Conservation (phyloP, 30 jellyfish, hydroid and myxozoan species). For the Kudoa iwatai region DNA sequence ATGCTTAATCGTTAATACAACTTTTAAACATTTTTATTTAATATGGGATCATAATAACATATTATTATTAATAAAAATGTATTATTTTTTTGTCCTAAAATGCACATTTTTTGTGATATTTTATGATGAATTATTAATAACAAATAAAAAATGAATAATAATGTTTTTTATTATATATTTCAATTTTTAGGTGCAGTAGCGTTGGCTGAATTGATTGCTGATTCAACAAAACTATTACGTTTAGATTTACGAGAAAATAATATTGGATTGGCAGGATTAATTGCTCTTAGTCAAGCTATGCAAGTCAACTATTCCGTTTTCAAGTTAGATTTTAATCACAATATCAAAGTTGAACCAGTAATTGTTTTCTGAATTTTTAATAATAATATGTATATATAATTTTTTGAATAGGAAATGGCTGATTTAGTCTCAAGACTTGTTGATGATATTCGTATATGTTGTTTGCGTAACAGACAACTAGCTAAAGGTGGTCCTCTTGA, state of each 20-base stretch:
- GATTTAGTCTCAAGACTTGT: too few relatives aligned
- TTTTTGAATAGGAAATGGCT: too few relatives aligned
- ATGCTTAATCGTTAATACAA: too few relatives aligned
- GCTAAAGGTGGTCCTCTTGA: too few relatives aligned
- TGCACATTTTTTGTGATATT: not conserved
- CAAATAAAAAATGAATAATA: not conserved
- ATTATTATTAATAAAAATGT: too few relatives aligned
- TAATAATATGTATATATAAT: too few relatives aligned
- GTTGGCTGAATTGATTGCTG: conserved; percentile 80
- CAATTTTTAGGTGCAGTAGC: conserved; percentile 57
- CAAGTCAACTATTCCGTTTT: conserved; percentile 26
- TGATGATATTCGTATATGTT: too few relatives aligned
- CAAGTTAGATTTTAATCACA: conserved; percentile 44
- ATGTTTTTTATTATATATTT: not conserved
- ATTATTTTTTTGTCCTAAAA: not conserved
- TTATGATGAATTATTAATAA: not conserved
- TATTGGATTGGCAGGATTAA: conserved; percentile 41
- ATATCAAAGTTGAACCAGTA: conserved; percentile 30
- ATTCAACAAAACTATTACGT: conserved; percentile 20
- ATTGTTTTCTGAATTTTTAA: too few relatives aligned
- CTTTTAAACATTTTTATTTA: too few relatives aligned
- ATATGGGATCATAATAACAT: too few relatives aligned
- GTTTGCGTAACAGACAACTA: too few relatives aligned
- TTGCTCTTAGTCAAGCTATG: conserved; percentile 69
- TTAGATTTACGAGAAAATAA: conserved; percentile 46